phyloP scores from a whole-genome alignment of 2,888 invertebrate genomes.

The Latrodectus elegans region DNA sequence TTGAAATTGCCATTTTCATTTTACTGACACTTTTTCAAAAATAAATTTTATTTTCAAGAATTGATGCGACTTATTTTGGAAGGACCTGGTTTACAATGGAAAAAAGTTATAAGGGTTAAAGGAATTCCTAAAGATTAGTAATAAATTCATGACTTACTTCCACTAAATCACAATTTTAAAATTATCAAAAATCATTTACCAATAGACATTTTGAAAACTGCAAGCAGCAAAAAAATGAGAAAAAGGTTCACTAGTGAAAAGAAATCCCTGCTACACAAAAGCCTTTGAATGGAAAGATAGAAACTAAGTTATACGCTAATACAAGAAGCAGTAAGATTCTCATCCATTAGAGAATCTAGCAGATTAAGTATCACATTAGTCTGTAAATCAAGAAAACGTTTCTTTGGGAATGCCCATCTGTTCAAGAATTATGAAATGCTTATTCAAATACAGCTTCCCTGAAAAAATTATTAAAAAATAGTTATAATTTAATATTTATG shows the following conservation, averaged over 20 bases:
- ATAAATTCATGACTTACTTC: too few relatives aligned
- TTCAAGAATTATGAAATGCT: slow-evolving; percentile 71
- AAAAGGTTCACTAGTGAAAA: slow-evolving; percentile 68
- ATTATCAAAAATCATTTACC: background rate
- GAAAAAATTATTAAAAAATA: slow-evolving; percentile 7
- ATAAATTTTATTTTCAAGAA: too few relatives aligned
- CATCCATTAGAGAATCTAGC: slow-evolving; percentile 51
- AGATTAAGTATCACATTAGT: slow-evolving; percentile 54
- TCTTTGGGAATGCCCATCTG: slow-evolving; percentile 71
- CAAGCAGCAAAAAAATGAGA: slow-evolving; percentile 64
- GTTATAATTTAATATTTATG: background rate
- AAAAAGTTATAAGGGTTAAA: too few relatives aligned
- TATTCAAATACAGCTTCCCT: slow-evolving; percentile 71
- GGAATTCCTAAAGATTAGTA: too few relatives aligned
- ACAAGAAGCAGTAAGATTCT: slow-evolving; percentile 44
- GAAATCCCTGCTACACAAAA: slow-evolving; percentile 51
- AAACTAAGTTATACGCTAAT: slow-evolving; percentile 9
- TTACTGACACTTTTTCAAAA: too few relatives aligned
- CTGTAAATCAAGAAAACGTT: slow-evolving; percentile 52
- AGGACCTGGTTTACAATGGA: too few relatives aligned
- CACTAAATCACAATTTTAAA: too few relatives aligned
- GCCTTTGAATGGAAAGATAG: slow-evolving; percentile 45
- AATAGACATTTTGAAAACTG: slow-evolving; percentile 42
- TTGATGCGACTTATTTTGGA: too few relatives aligned
- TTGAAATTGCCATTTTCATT: too few relatives aligned